Evolutionary conservation across 2,888 invertebrate species (phyloP), one percentile per base, ranked within the genome.

Genomic region (Cepaea hortensis): DNA sequence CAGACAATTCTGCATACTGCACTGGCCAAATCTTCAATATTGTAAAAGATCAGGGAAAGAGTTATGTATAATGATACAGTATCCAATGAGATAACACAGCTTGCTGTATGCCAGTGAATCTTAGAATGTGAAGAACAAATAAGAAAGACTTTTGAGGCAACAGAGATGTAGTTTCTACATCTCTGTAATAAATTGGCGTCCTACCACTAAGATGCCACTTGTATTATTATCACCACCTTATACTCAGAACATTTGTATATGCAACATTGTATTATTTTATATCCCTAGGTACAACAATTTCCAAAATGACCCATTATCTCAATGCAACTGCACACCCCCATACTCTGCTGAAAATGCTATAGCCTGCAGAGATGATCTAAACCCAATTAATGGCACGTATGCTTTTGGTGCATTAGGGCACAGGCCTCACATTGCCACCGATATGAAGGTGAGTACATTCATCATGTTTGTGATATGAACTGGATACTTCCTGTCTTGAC

Each of bases 331-430:
- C 94, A 92, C 92, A 6, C 97, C 97, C 7, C 96, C 96, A 0
- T 96, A 96, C 95, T 96, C 96, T 93, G 96, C 96, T 20, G 96
- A 96, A 95, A 96, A 96, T 94, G 96, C 96, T 76, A 96, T 97
- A 90, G 95, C 97, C 7, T 96, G 96, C 3, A 93, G 97, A 81
- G 96, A 96, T 93, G 97, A 97, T 94, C 95, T 97, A 89, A 97
- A 97, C 94, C 96, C 96, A 0, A 95, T 95, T 6, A 96, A 96
- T 90, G 97, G 97, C n/a, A 95, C 95, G 46, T 97, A 96, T 93
- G 96, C 96, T 23, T 96, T 97, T 93, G 95, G 95, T 55, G 96
- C 96, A 76, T 95, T 97, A 81, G 96, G 96, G 3, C 96, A 96
- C 94, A 95, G 96, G 90, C 95, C 95, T 90, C 96, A 96, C 94